Evolutionary conservation across 2,888 invertebrate species (phyloP).

Genomic region (Trachelus tabidus): DNA sequence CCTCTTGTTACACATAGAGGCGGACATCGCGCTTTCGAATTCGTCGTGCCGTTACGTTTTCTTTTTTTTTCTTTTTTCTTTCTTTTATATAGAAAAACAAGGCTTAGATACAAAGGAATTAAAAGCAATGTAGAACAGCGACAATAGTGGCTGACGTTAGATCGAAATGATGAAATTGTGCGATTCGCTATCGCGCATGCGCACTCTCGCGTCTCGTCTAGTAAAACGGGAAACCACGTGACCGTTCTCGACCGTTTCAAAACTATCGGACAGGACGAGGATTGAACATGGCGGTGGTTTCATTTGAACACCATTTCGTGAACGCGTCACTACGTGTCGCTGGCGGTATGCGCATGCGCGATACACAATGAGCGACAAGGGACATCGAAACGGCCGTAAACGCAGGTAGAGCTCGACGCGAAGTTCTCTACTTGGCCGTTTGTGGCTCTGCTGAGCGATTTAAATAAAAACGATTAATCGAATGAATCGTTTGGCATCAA

Average conservation of each 20-base stretch:
- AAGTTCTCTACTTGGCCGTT: background rate
- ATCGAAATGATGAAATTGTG: no score
- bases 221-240: no score
- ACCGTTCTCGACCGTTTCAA: no score
- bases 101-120: conserved; percentile 1
- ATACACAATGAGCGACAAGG: background rate
- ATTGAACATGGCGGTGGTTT: background rate
- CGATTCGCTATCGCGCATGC: no score
- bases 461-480: background rate
- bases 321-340: background rate
- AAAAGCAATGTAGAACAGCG: background rate
- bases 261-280: no score
- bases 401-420: background rate
- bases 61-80: background rate
- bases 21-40: background rate
- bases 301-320: background rate
- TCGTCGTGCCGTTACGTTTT: background rate
- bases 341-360: background rate
- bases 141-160: background rate
- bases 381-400: background rate
- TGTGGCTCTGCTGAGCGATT: background rate
- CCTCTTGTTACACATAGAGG: background rate
- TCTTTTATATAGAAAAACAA: conserved; percentile 4
- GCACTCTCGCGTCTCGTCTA: no score
- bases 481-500: background rate